Evolutionary conservation across 2,113 vertebrate species (phyloP).

Genomic region (Anseranas semipalmata): DNA sequence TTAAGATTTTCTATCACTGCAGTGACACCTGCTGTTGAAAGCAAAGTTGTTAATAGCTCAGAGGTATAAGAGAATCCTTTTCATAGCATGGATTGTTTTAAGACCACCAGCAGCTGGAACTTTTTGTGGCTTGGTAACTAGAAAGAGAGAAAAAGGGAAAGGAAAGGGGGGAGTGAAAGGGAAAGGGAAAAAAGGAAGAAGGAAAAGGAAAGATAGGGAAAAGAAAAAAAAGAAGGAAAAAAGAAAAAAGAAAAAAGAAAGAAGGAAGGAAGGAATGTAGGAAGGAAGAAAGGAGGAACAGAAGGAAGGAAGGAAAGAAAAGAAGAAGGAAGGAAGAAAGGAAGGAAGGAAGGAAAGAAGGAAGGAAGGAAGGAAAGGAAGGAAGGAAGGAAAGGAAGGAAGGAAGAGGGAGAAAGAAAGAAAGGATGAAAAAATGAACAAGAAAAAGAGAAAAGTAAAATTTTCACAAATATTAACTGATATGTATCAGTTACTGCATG

Average conservation of each 20-base stretch:
- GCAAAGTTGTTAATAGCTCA: neutral
- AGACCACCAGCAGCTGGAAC: neutral
- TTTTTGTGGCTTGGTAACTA: neutral
- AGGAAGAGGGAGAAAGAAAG: no score
- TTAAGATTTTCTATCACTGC: conserved; percentile 21
- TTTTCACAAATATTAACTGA: neutral
- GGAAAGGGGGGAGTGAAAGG: no score
- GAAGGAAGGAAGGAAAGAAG: fast-evolving
- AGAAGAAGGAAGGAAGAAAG: no score
- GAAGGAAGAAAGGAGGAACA: neutral
- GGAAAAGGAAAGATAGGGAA: no score
- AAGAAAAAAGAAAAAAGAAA: no score
- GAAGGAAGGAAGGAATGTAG: no score
- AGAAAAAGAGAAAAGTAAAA: neutral
- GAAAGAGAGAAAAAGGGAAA: neutral
- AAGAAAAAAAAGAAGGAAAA: no score
- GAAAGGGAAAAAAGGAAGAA: no score
- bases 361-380: neutral
- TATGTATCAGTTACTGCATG: neutral
- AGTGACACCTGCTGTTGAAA: conserved; percentile 70
- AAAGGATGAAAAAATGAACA: no score
- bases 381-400: neutral
- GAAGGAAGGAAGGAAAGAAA: neutral
- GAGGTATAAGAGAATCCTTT: neutral
- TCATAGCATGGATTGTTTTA: neutral